Conservation (phyloP, 2,888 invertebrate genomes). For the Lasioglossum leucozonium region DNA sequence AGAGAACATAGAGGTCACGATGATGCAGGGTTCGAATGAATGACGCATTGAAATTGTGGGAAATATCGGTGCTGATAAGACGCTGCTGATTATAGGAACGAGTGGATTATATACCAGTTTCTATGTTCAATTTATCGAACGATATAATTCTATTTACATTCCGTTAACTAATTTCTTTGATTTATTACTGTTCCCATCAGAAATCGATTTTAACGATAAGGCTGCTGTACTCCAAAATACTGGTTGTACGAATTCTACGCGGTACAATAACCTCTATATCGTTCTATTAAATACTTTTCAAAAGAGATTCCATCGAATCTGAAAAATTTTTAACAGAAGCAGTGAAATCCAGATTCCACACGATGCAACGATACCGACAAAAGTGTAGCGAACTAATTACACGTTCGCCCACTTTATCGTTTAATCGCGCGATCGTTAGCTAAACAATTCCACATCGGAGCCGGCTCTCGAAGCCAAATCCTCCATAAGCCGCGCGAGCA, state of each 20-base stretch:
- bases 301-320: neutral
- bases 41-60: neutral
- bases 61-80: constrained; percentile 4
- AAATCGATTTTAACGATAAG: neutral
- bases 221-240: neutral
- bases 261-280: neutral
- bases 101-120: neutral
- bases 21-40: neutral
- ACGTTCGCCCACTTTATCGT: neutral
- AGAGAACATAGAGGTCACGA: neutral
- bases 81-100: neutral
- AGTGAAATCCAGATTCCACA: neutral
- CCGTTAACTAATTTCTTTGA: neutral
- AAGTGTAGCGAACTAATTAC: neutral
- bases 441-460: neutral
- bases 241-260: too few relatives aligned
- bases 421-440: neutral
- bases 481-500: neutral
- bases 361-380: neutral
- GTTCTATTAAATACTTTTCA: too few relatives aligned
- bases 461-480: neutral
- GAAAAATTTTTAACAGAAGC: neutral
- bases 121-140: neutral
- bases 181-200: neutral
- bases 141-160: neutral